Evolutionary conservation across 2,113 vertebrate species (phyloP), one percentile per base, ranked within the genome.

Genomic region (Urocynchramus pylzowi): DNA sequence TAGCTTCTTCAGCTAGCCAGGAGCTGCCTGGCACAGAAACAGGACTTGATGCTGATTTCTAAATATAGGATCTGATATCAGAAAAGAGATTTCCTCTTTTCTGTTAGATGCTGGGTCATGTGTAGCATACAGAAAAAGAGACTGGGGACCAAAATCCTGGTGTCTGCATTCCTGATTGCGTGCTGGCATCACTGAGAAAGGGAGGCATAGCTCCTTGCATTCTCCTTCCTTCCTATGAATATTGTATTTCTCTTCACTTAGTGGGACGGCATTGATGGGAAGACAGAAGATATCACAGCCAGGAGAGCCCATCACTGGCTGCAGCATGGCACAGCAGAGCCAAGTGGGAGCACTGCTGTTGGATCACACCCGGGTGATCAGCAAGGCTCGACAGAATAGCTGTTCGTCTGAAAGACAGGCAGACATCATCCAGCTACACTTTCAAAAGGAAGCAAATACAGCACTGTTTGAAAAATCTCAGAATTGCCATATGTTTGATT

Each of bases 81-180:
- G 69, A 41, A 87, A 59, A 90, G 85, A 80, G 13, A 83, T 83
- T 91, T 95, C 77, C 73, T 87, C 77, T 91, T 47, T 74, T 87
- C 45, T 49, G 20, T 60, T 64, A 79, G 78, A 42, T 90, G 57
- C 65, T 85, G 49, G 44, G 65, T 82, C 49, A 77, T 14, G 28
- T 44, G 31, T 44, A 64, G 88, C 44, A 73, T 56, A 73, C 33
- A 78, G 44, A 91, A 93, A 59, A 89, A 64, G 57, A 80, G 14
- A 80, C 13, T 2, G 8, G 16, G 33, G 37, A 85, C 68, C 61
- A 76, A 49, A 80, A 85, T 61, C 37, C 41, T n/a, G n/a, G n/a
- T 73, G 28, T 49, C 70, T 47, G 23, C 49, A 26, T 85, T 87
- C 35, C 74, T 85, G 56, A 65, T 47, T 61, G 49, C 11, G 0